phyloP scores from a whole-genome alignment of 2,888 invertebrate species.

The Oasisia sp. region DNA sequence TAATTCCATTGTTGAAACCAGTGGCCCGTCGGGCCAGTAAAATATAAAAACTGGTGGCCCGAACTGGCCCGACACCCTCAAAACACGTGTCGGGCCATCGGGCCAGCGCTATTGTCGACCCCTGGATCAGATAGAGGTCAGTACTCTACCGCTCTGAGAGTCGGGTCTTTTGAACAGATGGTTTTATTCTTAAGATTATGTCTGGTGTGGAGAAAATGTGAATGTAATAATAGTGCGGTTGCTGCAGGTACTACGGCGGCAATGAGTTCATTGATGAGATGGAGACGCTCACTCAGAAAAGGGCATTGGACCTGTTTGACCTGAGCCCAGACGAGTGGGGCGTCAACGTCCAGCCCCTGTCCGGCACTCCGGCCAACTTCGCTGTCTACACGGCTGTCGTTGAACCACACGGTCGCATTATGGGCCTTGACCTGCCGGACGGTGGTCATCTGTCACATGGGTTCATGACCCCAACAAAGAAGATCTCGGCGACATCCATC shows the following conservation, averaged over 20 bases:
- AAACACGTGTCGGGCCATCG: no score
- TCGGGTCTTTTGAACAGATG: not conserved
- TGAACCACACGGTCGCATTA: slow-evolving; percentile 94
- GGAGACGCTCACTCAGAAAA: slow-evolving; percentile 87
- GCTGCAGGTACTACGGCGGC: slow-evolving; percentile 92
- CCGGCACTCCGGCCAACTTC: slow-evolving; percentile 97
- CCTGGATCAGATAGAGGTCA: not conserved
- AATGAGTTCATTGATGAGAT: slow-evolving; percentile 96
- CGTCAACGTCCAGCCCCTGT: slow-evolving; percentile 82
- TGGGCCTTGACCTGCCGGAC: slow-evolving; percentile 93
- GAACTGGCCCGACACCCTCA: no score
- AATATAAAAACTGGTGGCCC: no score
- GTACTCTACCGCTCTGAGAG: no score
- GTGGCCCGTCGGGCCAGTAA: no score
- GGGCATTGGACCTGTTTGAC: slow-evolving; percentile 85
- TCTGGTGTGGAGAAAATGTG: no score
- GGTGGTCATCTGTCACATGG: slow-evolving; percentile 84
- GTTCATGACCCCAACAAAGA: slow-evolving; percentile 91
- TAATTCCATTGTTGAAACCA: no score
- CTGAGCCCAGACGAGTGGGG: slow-evolving; percentile 88
- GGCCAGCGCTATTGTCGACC: no score
- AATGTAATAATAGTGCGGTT: not conserved
- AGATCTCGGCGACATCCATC: slow-evolving; percentile 95
- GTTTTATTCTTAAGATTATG: not conserved
- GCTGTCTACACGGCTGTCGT: slow-evolving; percentile 88